Percentiles rank a stretch among this genome's conserved stretches.
phyloP scores from a whole-genome alignment of 2,797 vertebrate species.

The Australoheros facetus region DNA sequence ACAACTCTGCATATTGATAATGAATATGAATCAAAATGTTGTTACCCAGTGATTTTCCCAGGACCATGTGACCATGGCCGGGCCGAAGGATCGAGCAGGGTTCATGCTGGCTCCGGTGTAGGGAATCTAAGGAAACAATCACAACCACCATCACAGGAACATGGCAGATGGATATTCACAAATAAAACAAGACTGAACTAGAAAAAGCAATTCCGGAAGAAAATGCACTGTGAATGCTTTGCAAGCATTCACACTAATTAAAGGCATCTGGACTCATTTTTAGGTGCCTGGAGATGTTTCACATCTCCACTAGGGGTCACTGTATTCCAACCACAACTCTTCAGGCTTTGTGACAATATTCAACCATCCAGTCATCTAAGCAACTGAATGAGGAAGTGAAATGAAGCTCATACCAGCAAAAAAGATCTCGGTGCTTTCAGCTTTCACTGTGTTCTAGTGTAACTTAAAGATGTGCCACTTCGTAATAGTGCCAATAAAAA shows the following conservation, averaged over 20 bases:
- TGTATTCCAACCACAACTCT: too few species aligned
- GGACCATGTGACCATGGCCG: constrained; percentile 79
- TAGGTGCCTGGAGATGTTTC: background rate
- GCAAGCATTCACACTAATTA: background rate
- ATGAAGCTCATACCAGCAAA: background rate
- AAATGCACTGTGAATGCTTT: too few species aligned
- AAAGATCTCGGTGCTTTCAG: background rate
- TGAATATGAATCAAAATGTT: background rate
- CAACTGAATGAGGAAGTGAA: background rate
- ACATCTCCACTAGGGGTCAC: background rate
- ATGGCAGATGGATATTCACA: background rate
- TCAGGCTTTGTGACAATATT: background rate
- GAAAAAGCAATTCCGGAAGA: too few species aligned
- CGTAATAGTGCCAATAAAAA: background rate
- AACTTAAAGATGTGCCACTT: background rate
- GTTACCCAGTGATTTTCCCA: constrained; percentile 88
- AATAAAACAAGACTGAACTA: background rate
- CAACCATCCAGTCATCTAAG: background rate
- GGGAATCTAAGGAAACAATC: constrained; percentile 78
- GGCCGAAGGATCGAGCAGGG: constrained; percentile 88
- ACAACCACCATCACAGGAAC: background rate
- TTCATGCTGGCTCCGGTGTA: constrained; percentile 92
- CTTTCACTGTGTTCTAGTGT: background rate
- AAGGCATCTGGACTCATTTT: background rate
- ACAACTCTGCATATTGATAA: background rate